Evolutionary conservation across 2,113 vertebrate species (phyloP).

Genomic region (Petromus typicus): DNA sequence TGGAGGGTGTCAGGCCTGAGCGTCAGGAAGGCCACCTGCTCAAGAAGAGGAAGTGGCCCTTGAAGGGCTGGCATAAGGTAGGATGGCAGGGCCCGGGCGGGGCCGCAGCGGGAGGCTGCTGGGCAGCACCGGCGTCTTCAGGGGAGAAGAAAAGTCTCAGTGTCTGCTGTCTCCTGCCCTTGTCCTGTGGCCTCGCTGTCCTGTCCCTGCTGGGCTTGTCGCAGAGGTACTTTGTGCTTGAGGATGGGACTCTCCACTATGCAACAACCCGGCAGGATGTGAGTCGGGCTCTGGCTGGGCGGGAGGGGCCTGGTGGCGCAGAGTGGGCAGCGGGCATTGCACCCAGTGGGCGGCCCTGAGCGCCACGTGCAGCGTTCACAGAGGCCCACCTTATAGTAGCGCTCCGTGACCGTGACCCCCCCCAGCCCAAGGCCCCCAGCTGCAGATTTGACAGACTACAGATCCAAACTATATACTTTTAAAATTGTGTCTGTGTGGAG

Average conservation of each 20-base stretch:
- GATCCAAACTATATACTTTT: not conserved
- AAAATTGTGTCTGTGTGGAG: not conserved
- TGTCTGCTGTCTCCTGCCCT: not conserved
- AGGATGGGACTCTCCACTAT: constrained; percentile 93
- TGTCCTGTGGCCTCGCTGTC: not conserved
- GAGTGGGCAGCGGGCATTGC: not conserved
- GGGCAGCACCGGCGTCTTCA: not conserved
- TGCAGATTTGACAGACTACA: not conserved
- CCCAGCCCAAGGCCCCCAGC: not conserved
- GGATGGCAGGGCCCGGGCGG: constrained; percentile 22
- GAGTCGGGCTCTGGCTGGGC: constrained; percentile 79
- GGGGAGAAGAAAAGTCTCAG: not conserved
- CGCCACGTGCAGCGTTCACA: not conserved
- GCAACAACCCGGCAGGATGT: constrained; percentile 93
- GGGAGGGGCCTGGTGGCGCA: not conserved
- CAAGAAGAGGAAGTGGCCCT: constrained; percentile 97
- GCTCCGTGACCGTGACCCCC: not conserved
- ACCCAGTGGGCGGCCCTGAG: not conserved
- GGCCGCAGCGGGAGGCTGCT: not conserved
- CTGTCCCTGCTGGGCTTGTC: not conserved
- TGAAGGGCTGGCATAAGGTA: constrained; percentile 99
- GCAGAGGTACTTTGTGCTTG: constrained; percentile 95
- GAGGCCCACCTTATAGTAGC: not conserved
- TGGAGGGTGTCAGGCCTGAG: constrained; percentile 81
- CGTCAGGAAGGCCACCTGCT: constrained; percentile 95